Evolutionary conservation across 2,113 vertebrate genomes (phyloP), one percentile per base, ranked within the genome.

Genomic region (Oryzias celebensis): DNA sequence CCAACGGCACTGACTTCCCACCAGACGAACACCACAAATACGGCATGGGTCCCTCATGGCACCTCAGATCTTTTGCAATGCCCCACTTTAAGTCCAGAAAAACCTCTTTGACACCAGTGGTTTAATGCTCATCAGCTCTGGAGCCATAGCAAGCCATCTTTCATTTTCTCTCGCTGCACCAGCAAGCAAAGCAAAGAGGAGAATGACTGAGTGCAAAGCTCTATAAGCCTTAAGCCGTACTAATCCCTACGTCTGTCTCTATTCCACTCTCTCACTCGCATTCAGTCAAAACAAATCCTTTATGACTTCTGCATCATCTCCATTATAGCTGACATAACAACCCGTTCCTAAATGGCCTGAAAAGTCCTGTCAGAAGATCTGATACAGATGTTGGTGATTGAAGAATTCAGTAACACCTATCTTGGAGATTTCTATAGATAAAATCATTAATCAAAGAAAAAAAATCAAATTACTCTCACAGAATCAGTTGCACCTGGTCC

Each of bases 1-100:
- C 91, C 91, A 92, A 70, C 89, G 91, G 73, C 91, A 89, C 58
- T 87, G 91, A 60, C 81, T 82, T 24, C 92, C 92, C 16, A 78
- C 80, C 53, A 90, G 71, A 17, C 85, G 81, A 18, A 74, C 72
- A 0, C 81, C 81, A 52, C 92, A 93, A 18, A 92, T 62, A 13
- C 91, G 91, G 62, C 92, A 93, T 4, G 70, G 81, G 54, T 91
- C 91, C 75, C 61, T 82, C 92, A 90, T 91, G 64, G 58, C 51
- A 16, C 62, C 64, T 60, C 31, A 49, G 61, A 58, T 66, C 18
- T 47, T 64, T 20, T 50, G 63, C 17, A 57, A 50, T 41, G 13
- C 17, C 24, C 43, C 31, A 10, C 56, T 57, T 67, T 54, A 55
- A 70, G 44, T 31, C 1, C 58, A 3, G 16, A 52, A 56, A 68